These are phyloP conservation scores for Actias luna DNA, from an alignment of 2,888 invertebrate species.

Conservation along the genomic window DNA sequence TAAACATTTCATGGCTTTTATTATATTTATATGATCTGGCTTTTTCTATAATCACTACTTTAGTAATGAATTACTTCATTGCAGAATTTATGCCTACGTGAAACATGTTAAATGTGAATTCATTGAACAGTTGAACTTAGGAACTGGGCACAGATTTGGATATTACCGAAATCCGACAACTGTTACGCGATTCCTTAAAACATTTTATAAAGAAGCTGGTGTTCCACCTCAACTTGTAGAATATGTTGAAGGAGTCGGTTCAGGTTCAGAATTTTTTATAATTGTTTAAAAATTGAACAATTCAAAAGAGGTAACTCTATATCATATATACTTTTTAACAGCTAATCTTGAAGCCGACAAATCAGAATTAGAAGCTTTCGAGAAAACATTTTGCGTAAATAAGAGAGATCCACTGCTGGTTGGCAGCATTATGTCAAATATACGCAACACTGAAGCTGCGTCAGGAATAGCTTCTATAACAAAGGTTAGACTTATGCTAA, in stretches of 20 bases:
- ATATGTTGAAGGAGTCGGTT: constrained; percentile 87
- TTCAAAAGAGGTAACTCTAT: neutral
- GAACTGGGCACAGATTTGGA: constrained; percentile 34
- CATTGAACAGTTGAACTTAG: constrained; percentile 22
- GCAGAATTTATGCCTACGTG: constrained; percentile 46
- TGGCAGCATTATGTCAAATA: constrained; percentile 62
- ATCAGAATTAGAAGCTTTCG: constrained; percentile 82
- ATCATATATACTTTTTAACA: constrained; percentile 22
- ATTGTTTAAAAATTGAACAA: too few relatives aligned
- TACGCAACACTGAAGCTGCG: constrained; percentile 56
- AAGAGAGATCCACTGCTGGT: constrained; percentile 81
- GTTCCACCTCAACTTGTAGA: constrained; percentile 79
- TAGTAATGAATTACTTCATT: constrained; percentile 18
- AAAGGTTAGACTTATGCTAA: constrained; percentile 49
- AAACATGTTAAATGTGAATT: constrained; percentile 40
- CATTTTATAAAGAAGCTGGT: constrained; percentile 79
- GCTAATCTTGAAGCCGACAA: constrained; percentile 82
- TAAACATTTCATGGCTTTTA: too few relatives aligned
- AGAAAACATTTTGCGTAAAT: constrained; percentile 76
- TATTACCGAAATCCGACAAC: constrained; percentile 34
- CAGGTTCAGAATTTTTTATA: constrained; percentile 58
- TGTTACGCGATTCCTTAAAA: constrained; percentile 37
- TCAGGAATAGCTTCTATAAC: constrained; percentile 78
- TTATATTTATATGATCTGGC: too few relatives aligned
- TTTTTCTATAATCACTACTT: too few relatives aligned